Base-by-base conservation (phyloP, 1,140 invertebrate genomes). In the Drosophila pruinosa region DNA sequence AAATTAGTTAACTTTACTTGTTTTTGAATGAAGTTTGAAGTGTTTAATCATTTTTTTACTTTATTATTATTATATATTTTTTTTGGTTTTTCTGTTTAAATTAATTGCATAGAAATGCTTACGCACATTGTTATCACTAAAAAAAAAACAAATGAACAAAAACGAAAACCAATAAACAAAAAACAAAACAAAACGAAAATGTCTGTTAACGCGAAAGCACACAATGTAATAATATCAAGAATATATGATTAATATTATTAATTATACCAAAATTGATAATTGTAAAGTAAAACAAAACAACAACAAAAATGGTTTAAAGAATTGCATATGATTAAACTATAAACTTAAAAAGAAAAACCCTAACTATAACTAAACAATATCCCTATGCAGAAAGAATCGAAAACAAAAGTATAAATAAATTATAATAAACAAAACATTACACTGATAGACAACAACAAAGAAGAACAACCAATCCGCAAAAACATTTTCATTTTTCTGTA, bases 201-300 rank as follows among this genome's bases (percentile, higher is more conserved):
- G 45, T 72, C 64, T 72, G 63, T 72, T 72, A 61, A 72, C 59
- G 21, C 10, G 22, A 47, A 56, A 45, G 14, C 56, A 50, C 31
- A 68, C 36, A 39, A 53, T 69, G 57, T 69, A 69, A 69, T 48
- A 67, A 67, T 53, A 53, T 28, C 14, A 38, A 65, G 21, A 38
- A 43, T 62, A 69, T 71, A 71, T 64, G 19, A 71, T 50, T 14
- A 70, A 65, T 65, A 71, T 50, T 62, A 70, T 62, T 79, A 83
- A 88, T 72, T 88, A 78, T 89, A 88, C 72, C 83, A 77, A 83
- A 78, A 83, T 88, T 88, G 74, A 89, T 83, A 78, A 78, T 47
- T 86, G 83, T 88, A 89, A 88, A 77, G 76, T 75, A 63, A 79
- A 76, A 58, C 31, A 70, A 39, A 72, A 5, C 38, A 39, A 26